Conservation (phyloP, 1,140 invertebrate species). For the Pseudomyrmex concolor region DNA sequence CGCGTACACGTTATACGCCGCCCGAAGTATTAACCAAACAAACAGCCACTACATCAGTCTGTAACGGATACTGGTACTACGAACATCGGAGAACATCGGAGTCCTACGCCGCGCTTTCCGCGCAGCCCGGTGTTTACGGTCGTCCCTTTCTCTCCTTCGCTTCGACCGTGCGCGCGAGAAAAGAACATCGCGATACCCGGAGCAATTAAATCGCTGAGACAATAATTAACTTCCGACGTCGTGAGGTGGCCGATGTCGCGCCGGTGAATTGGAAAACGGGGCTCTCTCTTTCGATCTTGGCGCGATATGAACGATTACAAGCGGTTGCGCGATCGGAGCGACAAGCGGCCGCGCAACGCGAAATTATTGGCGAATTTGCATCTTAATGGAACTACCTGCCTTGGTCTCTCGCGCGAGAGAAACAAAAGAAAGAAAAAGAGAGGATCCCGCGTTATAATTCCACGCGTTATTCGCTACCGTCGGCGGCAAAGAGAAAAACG, state of each 20-base stretch:
- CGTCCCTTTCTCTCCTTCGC: neutral
- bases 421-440: neutral
- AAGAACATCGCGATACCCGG: constrained; percentile 72
- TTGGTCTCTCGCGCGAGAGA: constrained; percentile 42
- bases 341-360: constrained; percentile 77
- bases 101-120: constrained; percentile 51
- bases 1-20: constrained; percentile 16
- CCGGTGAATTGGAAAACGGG: constrained; percentile 79
- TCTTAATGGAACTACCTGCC: constrained; percentile 84
- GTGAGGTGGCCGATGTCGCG: constrained; percentile 76
- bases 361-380: constrained; percentile 85
- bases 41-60: constrained; percentile 62
- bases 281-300: constrained; percentile 56
- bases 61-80: constrained; percentile 70
- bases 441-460: constrained; percentile 80
- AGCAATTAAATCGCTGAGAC: constrained; percentile 82
- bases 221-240: constrained; percentile 81
- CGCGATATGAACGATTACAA: constrained; percentile 71
- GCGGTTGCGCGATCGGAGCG: constrained; percentile 70
- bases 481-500: constrained; percentile 70
- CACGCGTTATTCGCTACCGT: constrained; percentile 74
- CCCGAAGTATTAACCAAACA: constrained; percentile 53
- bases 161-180: constrained; percentile 27
- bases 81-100: constrained; percentile 56
- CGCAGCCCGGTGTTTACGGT: constrained; percentile 56